Conservation (phyloP, 2,113 vertebrate genomes). For the Etheostoma cragini region DNA sequence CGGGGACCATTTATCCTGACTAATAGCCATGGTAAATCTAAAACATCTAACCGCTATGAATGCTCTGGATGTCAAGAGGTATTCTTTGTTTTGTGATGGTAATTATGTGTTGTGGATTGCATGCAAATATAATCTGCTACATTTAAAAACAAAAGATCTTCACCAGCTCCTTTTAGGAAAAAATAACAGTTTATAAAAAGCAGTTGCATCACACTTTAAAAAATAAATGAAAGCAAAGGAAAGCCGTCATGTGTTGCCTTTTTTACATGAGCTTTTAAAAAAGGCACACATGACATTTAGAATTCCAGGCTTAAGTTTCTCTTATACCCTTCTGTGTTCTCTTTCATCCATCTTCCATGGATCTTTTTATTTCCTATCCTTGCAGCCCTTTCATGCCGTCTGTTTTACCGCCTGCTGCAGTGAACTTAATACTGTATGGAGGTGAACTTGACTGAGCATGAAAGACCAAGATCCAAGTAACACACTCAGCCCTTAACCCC, state of each 20-base stretch:
- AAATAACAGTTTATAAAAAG: conserved; percentile 19
- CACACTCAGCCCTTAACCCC: background rate
- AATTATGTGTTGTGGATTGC: conserved; percentile 2
- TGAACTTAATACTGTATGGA: background rate
- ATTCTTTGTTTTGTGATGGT: conserved; percentile 4
- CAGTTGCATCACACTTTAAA: background rate
- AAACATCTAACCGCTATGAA: conserved; percentile 36
- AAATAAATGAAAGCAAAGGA: background rate
- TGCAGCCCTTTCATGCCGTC: background rate
- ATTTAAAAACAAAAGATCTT: background rate
- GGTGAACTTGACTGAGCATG: conserved; percentile 36
- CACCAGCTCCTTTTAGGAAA: background rate
- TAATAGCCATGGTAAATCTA: conserved; percentile 16
- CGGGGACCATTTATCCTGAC: conserved; percentile 33
- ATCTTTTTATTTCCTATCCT: background rate
- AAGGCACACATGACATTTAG: background rate
- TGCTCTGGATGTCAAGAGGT: conserved; percentile 17
- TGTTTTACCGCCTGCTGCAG: conserved; percentile 16
- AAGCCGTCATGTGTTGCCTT: background rate
- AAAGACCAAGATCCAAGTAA: conserved; percentile 6
- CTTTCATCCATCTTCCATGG: conserved; percentile 6
- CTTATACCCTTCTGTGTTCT: conserved; percentile 4
- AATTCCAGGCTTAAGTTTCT: conserved; percentile 1
- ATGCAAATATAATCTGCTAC: conserved; percentile 15
- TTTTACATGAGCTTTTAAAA: conserved; percentile 15